Base-by-base conservation (phyloP, 1,140 invertebrate genomes). In the Pissodes strobi region DNA sequence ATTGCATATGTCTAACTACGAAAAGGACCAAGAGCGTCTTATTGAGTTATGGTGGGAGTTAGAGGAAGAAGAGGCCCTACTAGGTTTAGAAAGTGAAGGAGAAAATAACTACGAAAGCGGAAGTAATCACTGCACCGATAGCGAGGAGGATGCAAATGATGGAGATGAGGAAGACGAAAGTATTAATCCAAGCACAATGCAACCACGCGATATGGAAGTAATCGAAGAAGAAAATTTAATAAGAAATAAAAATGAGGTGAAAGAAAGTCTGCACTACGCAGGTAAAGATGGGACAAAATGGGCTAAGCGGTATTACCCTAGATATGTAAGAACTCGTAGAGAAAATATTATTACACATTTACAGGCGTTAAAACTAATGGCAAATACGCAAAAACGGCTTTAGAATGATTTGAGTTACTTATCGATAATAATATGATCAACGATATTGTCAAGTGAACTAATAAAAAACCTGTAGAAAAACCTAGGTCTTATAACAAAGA, bases 381-480 rank as follows among this genome's bases (percentile, higher is more conserved):
- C 53, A 69, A 52, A 58, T 46, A 53, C 21, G 64, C 62, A 10
- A 68, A 69, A 71, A 61, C 61, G 51, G 38, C 68, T 25, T 22
- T 69, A 8, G 66, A 74, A 65, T 74, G 69, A 38, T 72, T 69
- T 41, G 52, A 62, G 55, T 65, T 72, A 45, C 71, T 72, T 49
- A 69, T 75, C 65, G 46, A 51, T 53, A 55, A 66, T 64, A 53
- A 61, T 13, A 55, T 72, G 66, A 53, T 74, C 19, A 57, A 41
- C 43, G 64, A 64, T 55, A 67, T 69, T 59, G 64, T 67, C 25
- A 43, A 49, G 25, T 67, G 51, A 53, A 67, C 55, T 27, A 67
- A 67, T 64, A 62, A 37, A 61, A 61, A 61, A 49, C 23, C 66
- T 27, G 10, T 19, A 19, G 23, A 52, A 18, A 66, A 51, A 34